Percentiles rank a stretch among this genome's conserved stretches.
Conservation (phyloP, 92 coral and sea anemone species). For the Isaurus tuberculatus region DNA sequence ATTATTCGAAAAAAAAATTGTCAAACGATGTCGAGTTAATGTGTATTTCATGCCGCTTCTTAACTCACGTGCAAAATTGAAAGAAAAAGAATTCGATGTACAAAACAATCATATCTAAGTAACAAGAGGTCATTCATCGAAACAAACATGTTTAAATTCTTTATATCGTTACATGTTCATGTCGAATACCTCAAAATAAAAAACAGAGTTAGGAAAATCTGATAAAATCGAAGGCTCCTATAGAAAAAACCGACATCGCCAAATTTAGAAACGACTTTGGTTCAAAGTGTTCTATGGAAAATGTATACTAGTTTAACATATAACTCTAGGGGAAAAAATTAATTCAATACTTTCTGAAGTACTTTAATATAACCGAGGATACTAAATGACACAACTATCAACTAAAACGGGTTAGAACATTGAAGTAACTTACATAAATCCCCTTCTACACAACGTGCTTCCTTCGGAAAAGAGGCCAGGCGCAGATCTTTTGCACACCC, state of each 20-base stretch:
- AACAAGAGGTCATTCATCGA: background rate
- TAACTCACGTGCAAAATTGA: constrained; percentile 5
- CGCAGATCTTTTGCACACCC: constrained; percentile 60
- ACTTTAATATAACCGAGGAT: background rate
- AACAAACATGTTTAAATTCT: background rate
- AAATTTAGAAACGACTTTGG: background rate
- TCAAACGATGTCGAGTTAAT: background rate
- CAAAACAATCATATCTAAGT: background rate
- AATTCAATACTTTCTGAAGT: background rate
- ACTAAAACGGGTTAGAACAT: background rate
- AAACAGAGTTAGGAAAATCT: background rate
- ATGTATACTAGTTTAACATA: background rate
- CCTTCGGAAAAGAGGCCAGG: constrained; percentile 68
- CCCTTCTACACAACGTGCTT: constrained; percentile 83
- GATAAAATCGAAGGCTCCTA: background rate
- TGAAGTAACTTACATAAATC: constrained; percentile 26
- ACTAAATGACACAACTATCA: background rate
- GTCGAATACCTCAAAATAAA: background rate
- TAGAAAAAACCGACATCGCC: background rate
- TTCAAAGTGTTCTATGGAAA: background rate
- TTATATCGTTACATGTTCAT: background rate
- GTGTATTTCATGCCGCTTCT: background rate
- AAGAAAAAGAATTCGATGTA: background rate
- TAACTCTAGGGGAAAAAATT: background rate
- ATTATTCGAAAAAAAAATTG: background rate